A percentile compares a stretch with the other conserved stretches of the same genome.
Conservation (phyloP, 2,797 vertebrate species). For the Acomys russatus region DNA sequence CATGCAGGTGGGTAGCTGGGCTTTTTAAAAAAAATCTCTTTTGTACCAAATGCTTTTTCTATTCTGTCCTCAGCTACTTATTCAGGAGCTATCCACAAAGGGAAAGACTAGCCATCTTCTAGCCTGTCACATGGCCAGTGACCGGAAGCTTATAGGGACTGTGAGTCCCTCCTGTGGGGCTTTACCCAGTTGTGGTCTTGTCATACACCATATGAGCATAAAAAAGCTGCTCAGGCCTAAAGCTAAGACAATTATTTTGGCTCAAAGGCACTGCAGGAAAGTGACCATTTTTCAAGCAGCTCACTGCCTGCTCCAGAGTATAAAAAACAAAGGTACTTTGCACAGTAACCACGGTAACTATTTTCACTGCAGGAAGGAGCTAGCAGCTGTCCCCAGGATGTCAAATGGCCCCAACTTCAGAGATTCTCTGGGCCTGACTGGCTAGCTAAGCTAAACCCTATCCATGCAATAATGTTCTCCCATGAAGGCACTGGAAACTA, state of each 20-base stretch:
- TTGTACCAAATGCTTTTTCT: slow-evolving; percentile 14
- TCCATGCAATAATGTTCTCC: neutral
- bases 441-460: neutral
- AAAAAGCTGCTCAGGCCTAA: slow-evolving; percentile 35
- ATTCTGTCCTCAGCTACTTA: neutral
- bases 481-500: neutral
- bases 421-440: neutral
- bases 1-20: neutral
- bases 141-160: neutral
- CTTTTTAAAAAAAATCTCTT: neutral
- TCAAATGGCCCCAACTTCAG: neutral
- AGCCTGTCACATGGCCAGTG: neutral
- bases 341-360: slow-evolving; percentile 49
- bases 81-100: slow-evolving; percentile 17
- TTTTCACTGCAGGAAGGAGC: neutral
- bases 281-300: slow-evolving; percentile 41
- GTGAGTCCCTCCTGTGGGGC: neutral
- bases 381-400: neutral
- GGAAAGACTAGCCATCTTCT: slow-evolving; percentile 18
- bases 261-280: slow-evolving; percentile 53
- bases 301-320: slow-evolving; percentile 42
- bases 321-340: slow-evolving; percentile 30
- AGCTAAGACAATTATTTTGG: slow-evolving; percentile 57
- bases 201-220: neutral
- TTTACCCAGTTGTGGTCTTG: neutral